phyloP scores from a whole-genome alignment of 2,113 vertebrate species.

The Tragelaphus scriptus region DNA sequence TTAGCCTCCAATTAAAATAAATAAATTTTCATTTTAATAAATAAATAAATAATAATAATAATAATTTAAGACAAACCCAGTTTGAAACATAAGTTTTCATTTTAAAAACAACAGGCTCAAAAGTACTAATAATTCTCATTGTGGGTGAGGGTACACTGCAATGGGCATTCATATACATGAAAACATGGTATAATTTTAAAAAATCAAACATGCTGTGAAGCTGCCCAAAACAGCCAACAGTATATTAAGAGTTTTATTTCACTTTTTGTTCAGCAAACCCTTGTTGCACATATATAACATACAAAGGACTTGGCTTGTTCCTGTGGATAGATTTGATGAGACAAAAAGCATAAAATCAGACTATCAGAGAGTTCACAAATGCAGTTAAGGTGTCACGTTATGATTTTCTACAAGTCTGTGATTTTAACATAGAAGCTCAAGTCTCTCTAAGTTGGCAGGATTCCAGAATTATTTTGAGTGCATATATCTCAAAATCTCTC shows the following conservation, averaged over 20 bases:
- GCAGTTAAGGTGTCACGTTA: background rate
- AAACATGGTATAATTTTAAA: background rate
- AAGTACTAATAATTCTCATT: background rate
- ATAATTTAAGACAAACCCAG: background rate
- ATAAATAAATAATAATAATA: background rate
- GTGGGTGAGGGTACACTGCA: background rate
- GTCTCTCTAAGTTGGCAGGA: background rate
- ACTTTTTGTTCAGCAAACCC: background rate
- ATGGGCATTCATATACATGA: background rate
- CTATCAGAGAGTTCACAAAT: background rate
- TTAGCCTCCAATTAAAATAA: no score
- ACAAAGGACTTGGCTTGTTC: background rate
- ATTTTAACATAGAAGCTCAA: background rate
- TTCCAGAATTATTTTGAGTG: background rate
- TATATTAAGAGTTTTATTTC: background rate
- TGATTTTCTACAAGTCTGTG: background rate
- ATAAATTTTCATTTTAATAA: no score
- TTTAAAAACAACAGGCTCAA: background rate
- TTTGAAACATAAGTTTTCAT: background rate
- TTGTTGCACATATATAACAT: background rate
- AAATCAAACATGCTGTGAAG: background rate
- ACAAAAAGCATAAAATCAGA: background rate
- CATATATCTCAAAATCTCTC: background rate
- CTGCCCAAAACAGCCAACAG: background rate
- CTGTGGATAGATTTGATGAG: background rate